Base-by-base conservation (phyloP, 2,888 invertebrate genomes). In the Drosophila longiperda region DNA sequence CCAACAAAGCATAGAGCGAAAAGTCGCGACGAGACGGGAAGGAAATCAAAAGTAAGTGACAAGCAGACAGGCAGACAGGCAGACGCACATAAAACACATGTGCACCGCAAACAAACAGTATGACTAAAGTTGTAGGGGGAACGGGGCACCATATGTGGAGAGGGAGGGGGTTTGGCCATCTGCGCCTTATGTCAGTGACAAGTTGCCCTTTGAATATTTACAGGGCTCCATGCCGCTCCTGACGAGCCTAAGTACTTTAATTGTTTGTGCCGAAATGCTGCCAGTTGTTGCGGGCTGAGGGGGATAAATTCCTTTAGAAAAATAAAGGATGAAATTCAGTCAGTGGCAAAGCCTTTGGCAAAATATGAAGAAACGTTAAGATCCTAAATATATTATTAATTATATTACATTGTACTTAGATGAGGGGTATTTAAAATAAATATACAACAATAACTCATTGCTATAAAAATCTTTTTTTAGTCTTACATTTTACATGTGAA, bases 21-120 rank as follows among this genome's bases (percentile, higher is more conserved):
- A 64, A 62, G 49, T 59, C 60, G 36, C 34, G 60, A 38, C 62
- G 63, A 66, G 68, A 62, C 73, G 55, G 59, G 75, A 74, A 71
- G 90, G 89, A 85, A 85, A 88, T 90, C 90, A 85, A 85, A 90
- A 89, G 85, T 90, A 86, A 90, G 89, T 90, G 85, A 90, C 85
- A 85, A 75, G 78, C 89, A 74, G 90, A 86, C 86, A 86, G 83
- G 77, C 83, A 68, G 72, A 85, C 88, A 85, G 84, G 68, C 87
- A 83, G 87, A 90, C 85, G 81, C 87, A 85, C 81, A 86, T 75
- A 83, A 80, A 86, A 87, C 86, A 86, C 87, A 86, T 89, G 89
- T 90, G 90, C 87, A 90, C 86, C 85, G 65, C 87, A 89, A 85
- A 79, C 84, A 87, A 89, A 86, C 87, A 88, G 83, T 66, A 75